Conservation (phyloP, 2,797 vertebrate species). For the Vipera latastei region DNA sequence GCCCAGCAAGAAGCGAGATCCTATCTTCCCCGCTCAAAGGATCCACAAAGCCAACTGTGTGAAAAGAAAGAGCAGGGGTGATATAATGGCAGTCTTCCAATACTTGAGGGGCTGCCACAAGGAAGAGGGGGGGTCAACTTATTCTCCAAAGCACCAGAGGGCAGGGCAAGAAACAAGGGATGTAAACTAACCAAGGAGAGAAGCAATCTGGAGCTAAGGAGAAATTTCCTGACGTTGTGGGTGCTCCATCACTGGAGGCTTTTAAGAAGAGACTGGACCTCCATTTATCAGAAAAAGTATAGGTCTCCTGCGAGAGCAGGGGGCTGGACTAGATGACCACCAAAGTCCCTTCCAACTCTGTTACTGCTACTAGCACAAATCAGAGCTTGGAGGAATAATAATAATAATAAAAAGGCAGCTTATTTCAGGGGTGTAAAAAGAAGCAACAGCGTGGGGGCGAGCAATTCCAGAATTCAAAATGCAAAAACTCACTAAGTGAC, state of each 20-base stretch:
- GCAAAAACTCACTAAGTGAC: not conserved
- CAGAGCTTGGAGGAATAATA: not conserved
- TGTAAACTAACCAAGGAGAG: not conserved
- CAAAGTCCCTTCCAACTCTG: not conserved
- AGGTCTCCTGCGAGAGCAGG: not conserved
- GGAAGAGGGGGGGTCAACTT: not conserved
- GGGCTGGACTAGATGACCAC: not conserved
- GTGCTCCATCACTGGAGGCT: not conserved
- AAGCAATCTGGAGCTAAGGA: not conserved
- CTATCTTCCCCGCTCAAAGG: not conserved
- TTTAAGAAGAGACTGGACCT: not conserved
- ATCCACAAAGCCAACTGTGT: not conserved
- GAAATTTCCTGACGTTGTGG: rapidly evolving
- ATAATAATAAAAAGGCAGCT: too few relatives aligned
- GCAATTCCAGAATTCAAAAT: not conserved
- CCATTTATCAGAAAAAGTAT: not conserved
- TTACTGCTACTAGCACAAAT: not conserved
- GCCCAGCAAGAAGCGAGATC: too few relatives aligned
- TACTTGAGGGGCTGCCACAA: not conserved
- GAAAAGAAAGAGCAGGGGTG: not conserved
- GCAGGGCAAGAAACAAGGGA: not conserved
- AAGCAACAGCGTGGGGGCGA: not conserved
- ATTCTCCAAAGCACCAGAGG: not conserved
- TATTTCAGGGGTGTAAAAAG: not conserved
- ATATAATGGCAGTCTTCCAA: not conserved